Conservation (phyloP, 2,888 invertebrate genomes). For the Andrena dorsata region DNA sequence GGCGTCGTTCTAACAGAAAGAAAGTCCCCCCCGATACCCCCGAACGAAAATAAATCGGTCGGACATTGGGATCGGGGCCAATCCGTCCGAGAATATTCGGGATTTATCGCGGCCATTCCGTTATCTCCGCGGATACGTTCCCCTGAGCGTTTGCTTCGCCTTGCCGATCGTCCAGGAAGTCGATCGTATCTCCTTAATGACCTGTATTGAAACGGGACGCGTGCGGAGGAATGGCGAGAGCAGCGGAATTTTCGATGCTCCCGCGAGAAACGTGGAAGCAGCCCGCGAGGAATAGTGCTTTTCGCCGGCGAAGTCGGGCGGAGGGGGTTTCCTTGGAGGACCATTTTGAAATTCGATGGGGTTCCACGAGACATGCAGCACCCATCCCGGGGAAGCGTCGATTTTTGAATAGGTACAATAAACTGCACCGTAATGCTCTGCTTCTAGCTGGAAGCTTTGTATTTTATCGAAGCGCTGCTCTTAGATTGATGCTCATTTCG, state of each 20-base stretch:
- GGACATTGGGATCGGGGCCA: conserved; percentile 55
- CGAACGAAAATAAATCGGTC: conserved; percentile 42
- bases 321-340: neutral
- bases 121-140: conserved; percentile 20
- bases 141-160: neutral
- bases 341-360: neutral
- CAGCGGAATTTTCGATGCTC: neutral
- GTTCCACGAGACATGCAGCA: neutral
- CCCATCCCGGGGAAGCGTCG: neutral
- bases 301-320: neutral
- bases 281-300: neutral
- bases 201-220: conserved; percentile 26
- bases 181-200: conserved; percentile 34
- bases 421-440: neutral
- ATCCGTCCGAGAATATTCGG: conserved; percentile 50
- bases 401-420: neutral
- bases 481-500: no score
- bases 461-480: neutral
- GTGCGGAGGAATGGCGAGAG: neutral
- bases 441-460: neutral
- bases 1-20: neutral
- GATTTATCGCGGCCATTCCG: conserved; percentile 48
- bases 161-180: conserved; percentile 33
- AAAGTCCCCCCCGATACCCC: conserved; percentile 36
- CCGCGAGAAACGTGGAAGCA: neutral